Conservation (phyloP, 2,797 vertebrate genomes). For the Cetoscarus ocellatus region DNA sequence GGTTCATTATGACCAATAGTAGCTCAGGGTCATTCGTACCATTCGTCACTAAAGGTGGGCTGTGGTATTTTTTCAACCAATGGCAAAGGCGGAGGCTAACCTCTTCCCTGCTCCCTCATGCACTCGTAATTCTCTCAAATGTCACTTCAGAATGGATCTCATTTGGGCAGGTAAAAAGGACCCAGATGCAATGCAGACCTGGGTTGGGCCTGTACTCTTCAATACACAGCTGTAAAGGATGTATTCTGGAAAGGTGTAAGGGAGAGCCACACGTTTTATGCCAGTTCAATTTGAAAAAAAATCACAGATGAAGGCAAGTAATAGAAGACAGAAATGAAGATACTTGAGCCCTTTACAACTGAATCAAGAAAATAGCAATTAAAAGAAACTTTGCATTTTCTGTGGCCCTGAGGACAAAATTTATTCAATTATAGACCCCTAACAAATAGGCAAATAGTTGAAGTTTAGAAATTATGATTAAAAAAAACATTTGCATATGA, state of each 20-base stretch:
- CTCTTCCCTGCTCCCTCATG: conserved; percentile 65
- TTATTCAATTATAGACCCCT: no score
- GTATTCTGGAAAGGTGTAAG: conserved; percentile 63
- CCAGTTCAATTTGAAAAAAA: conserved; percentile 42
- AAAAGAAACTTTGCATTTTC: no score
- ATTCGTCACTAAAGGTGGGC: conserved; percentile 74
- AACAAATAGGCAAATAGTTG: no score
- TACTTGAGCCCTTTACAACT: no score
- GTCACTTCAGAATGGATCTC: conserved; percentile 83
- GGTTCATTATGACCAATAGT: conserved; percentile 49
- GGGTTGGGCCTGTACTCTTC: conserved; percentile 59
- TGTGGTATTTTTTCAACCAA: conserved; percentile 62
- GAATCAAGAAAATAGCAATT: no score
- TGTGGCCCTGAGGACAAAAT: no score
- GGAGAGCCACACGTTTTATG: conserved; percentile 44
- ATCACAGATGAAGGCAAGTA: conserved; percentile 44
- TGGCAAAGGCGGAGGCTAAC: conserved; percentile 59
- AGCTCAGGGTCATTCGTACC: conserved; percentile 74
- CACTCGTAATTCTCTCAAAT: conserved; percentile 81
- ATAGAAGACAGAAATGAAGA: no score
- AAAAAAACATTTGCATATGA: no score
- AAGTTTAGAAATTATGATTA: no score
- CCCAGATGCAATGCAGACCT: conserved; percentile 64
- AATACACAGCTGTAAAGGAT: conserved; percentile 52
- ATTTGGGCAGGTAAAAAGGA: conserved; percentile 76